Evolutionary conservation across 1,140 invertebrate genomes (phyloP), one percentile per base, ranked within the genome.

Genomic region (Triops cancriformis): DNA sequence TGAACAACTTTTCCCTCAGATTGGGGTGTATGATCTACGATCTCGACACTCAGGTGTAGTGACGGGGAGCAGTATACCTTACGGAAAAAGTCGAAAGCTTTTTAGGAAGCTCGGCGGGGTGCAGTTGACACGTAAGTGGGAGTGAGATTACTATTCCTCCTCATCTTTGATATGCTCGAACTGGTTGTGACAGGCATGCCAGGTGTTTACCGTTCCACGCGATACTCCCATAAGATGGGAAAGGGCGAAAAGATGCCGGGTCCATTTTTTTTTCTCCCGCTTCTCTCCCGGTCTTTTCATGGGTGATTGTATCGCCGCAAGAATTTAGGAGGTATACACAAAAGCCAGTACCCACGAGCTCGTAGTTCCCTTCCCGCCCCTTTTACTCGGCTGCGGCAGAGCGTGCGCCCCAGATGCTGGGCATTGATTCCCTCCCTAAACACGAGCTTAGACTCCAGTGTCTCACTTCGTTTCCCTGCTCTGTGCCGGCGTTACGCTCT

Each of bases 351-450:
- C 51, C 51, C 51, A 64, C 10, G 2, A 64, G 18, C 51, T 64
- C 51, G 51, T 64, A 64, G 10, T 64, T 64, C 51, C 51, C 51
- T 18, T 14, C 51, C n/a, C 51, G 14, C 51, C 51, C 51, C 51
- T 23, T 64, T 64, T 64, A 64, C 51, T 64, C 51, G 51, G 51
- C 51, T 64, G 51, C 51, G 51, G 51, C 51, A 64, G 51, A 64
- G 51, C 51, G 9, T 64, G 51, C 51, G 51, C 51, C 14, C 51
- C 18, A 23, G 51, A n/a, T n/a, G n/a, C n/a, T 23, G 0, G 45
- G 51, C 51, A 64, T 64, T 64, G 51, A 64, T 64, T 64, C 51
- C 51, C 51, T 6, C 14, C 51, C 31, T 37, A 37, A 64, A 23
- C 51, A 64, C 51, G 7, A 64, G 18, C 23, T n/a, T 23, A 64